A percentile compares a stretch with the other conserved stretches of the same genome.
Evolutionary conservation across 2,113 vertebrate species (phyloP).

Genomic region (Albula goreensis): DNA sequence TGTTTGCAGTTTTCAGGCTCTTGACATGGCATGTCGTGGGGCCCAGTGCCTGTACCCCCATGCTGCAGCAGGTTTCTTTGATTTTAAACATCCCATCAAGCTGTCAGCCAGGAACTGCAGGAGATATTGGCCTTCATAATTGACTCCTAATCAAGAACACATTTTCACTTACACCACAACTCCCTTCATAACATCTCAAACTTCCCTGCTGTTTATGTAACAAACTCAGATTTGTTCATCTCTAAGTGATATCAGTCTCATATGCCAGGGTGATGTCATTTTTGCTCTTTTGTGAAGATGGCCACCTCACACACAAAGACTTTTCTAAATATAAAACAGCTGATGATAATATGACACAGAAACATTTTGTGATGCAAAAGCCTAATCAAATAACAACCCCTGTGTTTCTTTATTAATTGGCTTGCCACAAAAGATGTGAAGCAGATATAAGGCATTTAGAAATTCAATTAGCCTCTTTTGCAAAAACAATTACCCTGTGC

Average conservation of each 20-base stretch:
- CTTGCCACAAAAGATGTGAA: background rate
- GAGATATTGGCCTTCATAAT: background rate
- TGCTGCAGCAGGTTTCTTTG: background rate
- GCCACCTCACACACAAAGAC: background rate
- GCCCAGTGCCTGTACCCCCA: background rate
- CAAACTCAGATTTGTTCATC: background rate
- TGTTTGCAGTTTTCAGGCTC: background rate
- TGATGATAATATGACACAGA: no score
- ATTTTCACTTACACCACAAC: background rate
- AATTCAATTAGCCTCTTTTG: background rate
- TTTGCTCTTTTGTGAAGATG: background rate
- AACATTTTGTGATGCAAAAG: background rate
- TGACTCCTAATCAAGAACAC: background rate
- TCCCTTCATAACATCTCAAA: background rate
- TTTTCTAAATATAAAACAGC: background rate
- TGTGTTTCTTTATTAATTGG: background rate
- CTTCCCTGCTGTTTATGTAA: background rate
- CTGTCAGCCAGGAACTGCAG: background rate
- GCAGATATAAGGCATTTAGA: background rate
- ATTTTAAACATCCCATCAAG: background rate
- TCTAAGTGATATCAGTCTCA: background rate
- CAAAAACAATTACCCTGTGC: background rate
- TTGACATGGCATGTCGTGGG: no score
- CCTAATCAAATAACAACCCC: background rate
- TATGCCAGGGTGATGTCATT: background rate